Base-by-base conservation (phyloP, 2,888 invertebrate genomes). In the Junonia oenone region DNA sequence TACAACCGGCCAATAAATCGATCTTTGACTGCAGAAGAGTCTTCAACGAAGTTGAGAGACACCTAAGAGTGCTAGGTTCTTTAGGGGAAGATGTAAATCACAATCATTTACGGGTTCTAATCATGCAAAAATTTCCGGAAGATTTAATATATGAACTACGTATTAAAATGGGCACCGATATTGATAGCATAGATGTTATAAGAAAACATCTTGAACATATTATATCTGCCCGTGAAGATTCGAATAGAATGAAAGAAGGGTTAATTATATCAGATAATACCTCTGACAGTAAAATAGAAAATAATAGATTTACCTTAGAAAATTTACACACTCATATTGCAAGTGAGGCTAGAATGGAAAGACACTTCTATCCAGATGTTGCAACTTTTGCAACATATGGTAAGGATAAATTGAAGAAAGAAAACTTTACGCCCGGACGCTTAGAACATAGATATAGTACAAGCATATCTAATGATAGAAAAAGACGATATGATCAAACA, bases 81-180 rank as follows among this genome's bases (percentile, higher is more conserved):
- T 47, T 67, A 15, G 66, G 64, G 0, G 65, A 69, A 59, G 56
- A 69, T 52, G 51, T 63, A 3, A 61, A 65, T 51, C 13, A 62
- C 11, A 62, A 61, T 31, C 63, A 66, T 29, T 38, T 65, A 1
- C 35, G 52, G 31, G 26, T 51, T n/a, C 45, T 61, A 40, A 55
- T 63, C 13, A 50, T 63, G 35, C 45, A 57, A 27, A 58, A 63
- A 29, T 56, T 56, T 50, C 50, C 63, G 26, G 52, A 55, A 47
- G 58, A 58, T n/a, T 17, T 61, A 6, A 56, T 61, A 15, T 61
- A 59, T 46, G 63, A 63, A n/a, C n/a, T n/a, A n/a, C n/a, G n/a
- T n/a, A 35, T 38, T 59, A 15, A 60, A 43, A 47, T 55, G 54
- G 48, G 56, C 51, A 46, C 50, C 59, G 47, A 59, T 29, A 35